phyloP scores from a whole-genome alignment of 2,797 vertebrate genomes.

The Sylvilagus floridanus region DNA sequence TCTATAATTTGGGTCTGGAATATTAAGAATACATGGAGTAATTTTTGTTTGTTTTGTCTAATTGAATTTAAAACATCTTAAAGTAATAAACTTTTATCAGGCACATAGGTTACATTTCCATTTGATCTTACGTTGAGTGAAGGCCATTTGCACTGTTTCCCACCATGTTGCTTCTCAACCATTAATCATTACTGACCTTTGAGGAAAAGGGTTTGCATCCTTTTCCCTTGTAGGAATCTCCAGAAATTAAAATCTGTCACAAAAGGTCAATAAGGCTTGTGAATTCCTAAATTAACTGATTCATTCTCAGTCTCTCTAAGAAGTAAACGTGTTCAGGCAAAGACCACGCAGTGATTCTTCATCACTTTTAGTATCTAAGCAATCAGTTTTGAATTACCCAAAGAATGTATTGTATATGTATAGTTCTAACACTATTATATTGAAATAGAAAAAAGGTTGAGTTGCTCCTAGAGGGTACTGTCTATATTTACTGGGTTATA shows the following conservation, averaged over 20 bases:
- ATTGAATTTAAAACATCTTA: background rate
- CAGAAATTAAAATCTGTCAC: background rate
- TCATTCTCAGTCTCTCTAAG: background rate
- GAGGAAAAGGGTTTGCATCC: background rate
- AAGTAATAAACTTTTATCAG: background rate
- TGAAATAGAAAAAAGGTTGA: no score
- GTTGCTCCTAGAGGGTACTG: rapidly evolving
- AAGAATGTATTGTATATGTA: background rate
- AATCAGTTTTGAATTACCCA: background rate
- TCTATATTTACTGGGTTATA: background rate
- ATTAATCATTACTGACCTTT: background rate
- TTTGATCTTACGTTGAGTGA: background rate
- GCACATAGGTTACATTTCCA: background rate
- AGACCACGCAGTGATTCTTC: rapidly evolving
- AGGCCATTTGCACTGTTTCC: background rate
- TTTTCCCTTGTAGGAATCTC: background rate
- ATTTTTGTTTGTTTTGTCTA: conserved; percentile 3
- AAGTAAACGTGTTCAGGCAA: background rate
- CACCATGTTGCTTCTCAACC: background rate
- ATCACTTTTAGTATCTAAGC: background rate
- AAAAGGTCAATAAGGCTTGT: background rate
- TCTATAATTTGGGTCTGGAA: background rate
- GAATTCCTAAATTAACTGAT: background rate
- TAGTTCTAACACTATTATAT: rapidly evolving
- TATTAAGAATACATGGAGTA: background rate